Evolutionary conservation across 2,797 vertebrate genomes (phyloP).

Genomic region (Diglossa cyanea): DNA sequence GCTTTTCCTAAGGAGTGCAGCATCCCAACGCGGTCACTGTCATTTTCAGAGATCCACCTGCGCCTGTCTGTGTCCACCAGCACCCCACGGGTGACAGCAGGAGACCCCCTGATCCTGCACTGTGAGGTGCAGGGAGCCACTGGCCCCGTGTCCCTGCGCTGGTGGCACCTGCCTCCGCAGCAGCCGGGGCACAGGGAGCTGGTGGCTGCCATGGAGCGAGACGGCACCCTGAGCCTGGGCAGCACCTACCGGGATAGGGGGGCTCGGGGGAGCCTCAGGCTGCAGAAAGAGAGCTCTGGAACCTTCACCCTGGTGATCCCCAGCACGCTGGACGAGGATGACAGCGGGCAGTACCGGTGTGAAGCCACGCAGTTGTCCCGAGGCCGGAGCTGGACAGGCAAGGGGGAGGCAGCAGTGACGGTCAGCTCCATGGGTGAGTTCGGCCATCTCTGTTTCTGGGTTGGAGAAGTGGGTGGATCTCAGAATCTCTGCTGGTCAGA

Average conservation of each 20-base stretch:
- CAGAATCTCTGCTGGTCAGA: too few relatives aligned
- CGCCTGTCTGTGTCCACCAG: conserved; percentile 57
- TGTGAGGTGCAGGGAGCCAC: conserved; percentile 71
- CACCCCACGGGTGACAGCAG: conserved; percentile 38
- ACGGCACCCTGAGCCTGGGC: conserved; percentile 75
- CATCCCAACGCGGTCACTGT: neutral
- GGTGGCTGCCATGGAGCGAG: conserved; percentile 74
- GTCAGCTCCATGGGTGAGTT: conserved; percentile 63
- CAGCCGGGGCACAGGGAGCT: neutral
- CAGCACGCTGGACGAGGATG: conserved; percentile 58
- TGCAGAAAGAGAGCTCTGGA: conserved; percentile 73
- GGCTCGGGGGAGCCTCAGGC: conserved; percentile 64
- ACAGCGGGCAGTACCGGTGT: conserved; percentile 82
- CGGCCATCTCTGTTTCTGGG: neutral
- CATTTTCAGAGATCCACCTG: conserved; percentile 75
- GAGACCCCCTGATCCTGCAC: conserved; percentile 70
- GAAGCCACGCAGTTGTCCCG: conserved; percentile 71
- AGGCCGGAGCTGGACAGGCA: neutral
- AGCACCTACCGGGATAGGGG: conserved; percentile 62
- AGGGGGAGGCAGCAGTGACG: neutral
- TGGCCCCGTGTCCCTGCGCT: conserved; percentile 77
- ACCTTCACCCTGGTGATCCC: conserved; percentile 80
- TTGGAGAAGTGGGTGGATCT: rapidly evolving
- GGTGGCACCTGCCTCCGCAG: conserved; percentile 71
- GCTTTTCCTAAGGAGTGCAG: neutral